phyloP scores from a whole-genome alignment of 2,797 vertebrate genomes.

The Tauraco hartlaubi region DNA sequence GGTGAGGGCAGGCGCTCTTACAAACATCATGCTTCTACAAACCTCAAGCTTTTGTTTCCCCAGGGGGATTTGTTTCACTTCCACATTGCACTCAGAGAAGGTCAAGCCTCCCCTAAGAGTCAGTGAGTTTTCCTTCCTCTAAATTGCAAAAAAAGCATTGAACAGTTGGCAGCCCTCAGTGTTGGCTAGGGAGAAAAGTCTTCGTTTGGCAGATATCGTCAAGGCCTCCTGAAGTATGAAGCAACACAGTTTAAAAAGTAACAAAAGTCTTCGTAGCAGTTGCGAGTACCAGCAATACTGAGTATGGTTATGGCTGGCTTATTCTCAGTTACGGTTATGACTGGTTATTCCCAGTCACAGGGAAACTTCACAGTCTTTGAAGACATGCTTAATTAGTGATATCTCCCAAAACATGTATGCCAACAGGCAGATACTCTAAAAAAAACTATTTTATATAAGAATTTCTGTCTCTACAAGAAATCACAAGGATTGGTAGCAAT shows the following conservation, averaged over 20 bases:
- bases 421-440: background rate
- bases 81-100: background rate
- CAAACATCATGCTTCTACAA: background rate
- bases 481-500: background rate
- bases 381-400: background rate
- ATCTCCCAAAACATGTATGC: background rate
- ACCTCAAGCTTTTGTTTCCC: background rate
- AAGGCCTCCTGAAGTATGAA: background rate
- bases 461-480: background rate
- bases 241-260: background rate
- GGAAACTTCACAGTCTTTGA: background rate
- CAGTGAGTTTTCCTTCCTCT: background rate
- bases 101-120: background rate
- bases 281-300: background rate
- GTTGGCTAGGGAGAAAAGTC: background rate
- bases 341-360: background rate
- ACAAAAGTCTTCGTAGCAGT: background rate
- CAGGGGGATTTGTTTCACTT: background rate
- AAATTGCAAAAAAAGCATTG: background rate
- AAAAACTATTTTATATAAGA: background rate
- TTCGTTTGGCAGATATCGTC: background rate
- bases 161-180: background rate
- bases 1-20: background rate
- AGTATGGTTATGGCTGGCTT: background rate
- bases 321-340: background rate